phyloP scores from a whole-genome alignment of 2,797 vertebrate genomes.

The Philypnodon macrostomus region DNA sequence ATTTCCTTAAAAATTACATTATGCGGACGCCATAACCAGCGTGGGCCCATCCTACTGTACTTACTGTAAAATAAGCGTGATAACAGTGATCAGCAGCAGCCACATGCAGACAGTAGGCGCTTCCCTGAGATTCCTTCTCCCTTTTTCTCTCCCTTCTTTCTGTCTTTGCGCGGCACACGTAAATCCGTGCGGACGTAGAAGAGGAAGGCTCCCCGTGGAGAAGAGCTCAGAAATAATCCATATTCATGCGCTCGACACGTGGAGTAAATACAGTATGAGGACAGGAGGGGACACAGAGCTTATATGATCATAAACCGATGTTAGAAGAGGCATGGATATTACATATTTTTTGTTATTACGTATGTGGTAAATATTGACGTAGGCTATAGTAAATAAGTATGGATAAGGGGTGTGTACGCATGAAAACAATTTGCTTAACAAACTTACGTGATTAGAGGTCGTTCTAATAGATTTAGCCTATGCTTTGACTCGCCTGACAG shows the following conservation, averaged over 20 bases:
- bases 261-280: slow-evolving; percentile 58
- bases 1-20: neutral
- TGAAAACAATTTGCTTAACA: neutral
- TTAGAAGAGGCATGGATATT: no score
- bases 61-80: slow-evolving; percentile 34
- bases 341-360: no score
- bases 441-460: slow-evolving; percentile 9
- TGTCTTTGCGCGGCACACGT: slow-evolving; percentile 29
- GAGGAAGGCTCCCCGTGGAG: slow-evolving; percentile 58
- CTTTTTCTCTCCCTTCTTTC: neutral
- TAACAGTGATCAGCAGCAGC: slow-evolving; percentile 31
- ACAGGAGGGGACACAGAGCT: neutral
- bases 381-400: no score
- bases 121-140: slow-evolving; percentile 16
- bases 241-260: slow-evolving; percentile 69
- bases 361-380: no score
- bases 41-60: neutral
- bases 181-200: slow-evolving; percentile 45
- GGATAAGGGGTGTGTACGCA: no score
- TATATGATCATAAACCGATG: no score
- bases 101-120: slow-evolving; percentile 23
- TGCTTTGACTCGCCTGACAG: neutral
- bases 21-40: neutral
- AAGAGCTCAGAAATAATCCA: slow-evolving; percentile 61
- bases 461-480: slow-evolving; percentile 1